Percentiles rank a stretch among this genome's conserved stretches.
phyloP scores from a whole-genome alignment of 2,888 invertebrate species.

The Drosophila longiperda region DNA sequence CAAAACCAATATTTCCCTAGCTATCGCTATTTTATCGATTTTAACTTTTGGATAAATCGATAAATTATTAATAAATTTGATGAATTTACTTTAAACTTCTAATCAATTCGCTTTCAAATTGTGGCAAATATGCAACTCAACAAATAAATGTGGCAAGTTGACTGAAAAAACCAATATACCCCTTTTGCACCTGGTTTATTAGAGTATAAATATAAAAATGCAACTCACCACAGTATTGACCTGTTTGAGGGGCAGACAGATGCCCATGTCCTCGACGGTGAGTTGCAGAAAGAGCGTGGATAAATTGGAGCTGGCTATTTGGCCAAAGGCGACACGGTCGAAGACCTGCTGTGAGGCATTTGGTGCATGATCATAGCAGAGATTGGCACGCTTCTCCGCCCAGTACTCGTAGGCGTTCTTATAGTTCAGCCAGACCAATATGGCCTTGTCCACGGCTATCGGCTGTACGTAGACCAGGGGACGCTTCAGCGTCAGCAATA shows the following conservation, averaged over 20 bases:
- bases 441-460: conserved; percentile 98
- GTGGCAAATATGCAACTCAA: no score
- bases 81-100: no score
- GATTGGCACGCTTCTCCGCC: conserved; percentile 96
- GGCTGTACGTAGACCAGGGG: conserved; percentile 98
- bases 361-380: conserved; percentile 92
- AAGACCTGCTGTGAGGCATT: conserved; percentile 86
- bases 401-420: conserved; percentile 99
- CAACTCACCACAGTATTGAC: conserved; percentile 87
- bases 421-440: conserved; percentile 99
- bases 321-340: conserved; percentile 92
- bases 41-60: no score
- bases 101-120: no score
- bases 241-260: conserved; percentile 95
- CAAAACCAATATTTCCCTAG: no score
- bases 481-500: conserved; percentile 95
- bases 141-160: no score
- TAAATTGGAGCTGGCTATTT: conserved; percentile 91
- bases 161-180: background rate
- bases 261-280: conserved; percentile 98
- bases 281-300: conserved; percentile 96
- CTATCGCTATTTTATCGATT: no score
- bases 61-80: no score
- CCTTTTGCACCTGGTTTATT: background rate
- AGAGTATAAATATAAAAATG: background rate